Evolutionary conservation across 2,888 invertebrate species (phyloP), one percentile per base, ranked within the genome.

Genomic region (Argyra leucocephala): DNA sequence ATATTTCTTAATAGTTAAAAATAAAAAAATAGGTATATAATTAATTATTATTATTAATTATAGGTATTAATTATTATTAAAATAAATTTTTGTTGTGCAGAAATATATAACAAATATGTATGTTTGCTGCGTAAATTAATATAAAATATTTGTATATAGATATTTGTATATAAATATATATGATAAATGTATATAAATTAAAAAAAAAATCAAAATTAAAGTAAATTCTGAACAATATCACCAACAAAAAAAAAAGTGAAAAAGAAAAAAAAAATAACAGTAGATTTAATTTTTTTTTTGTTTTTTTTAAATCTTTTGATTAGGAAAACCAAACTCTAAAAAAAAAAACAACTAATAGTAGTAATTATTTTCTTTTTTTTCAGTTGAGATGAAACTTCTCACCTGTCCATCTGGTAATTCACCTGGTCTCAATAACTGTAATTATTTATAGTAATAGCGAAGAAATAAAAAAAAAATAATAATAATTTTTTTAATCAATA

Each of bases 391-490:
- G 10, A 15, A 37, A 65, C 64, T 66, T 75, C 79, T 79, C 79
- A 88, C 88, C 88, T 88, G 88, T 80, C 83, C 82, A 81, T 88
- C 88, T 80, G 84, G 82, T 78, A 89, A 85, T 83, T 89, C 88
- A 82, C 88, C 89, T 79, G 88, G 89, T 81, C 88, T 88, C 82
- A 89, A 87, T 82, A 79, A 77, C 80, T 80, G 78, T 68, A 77
- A 73, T 66, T 64, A 22, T 22, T 64, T 62, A 60, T 48, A 24
- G 26, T 37, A 48, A 15, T 12, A 26, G 26, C 5, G 5, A 21
- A 62, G 22, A 22, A 62, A 31, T 48, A 63, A 64, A 65, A 66
- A 69, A 65, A 69, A 65, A 67, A 66, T 65, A 58, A 62, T 57
- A 31, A 64, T 63, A 67, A 66, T 26, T 26, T 26, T 26, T 26